A percentile compares a stretch with the other conserved stretches of the same genome.
phyloP scores from a whole-genome alignment of 2,797 vertebrate species.

The Pyrocephalus nanus region DNA sequence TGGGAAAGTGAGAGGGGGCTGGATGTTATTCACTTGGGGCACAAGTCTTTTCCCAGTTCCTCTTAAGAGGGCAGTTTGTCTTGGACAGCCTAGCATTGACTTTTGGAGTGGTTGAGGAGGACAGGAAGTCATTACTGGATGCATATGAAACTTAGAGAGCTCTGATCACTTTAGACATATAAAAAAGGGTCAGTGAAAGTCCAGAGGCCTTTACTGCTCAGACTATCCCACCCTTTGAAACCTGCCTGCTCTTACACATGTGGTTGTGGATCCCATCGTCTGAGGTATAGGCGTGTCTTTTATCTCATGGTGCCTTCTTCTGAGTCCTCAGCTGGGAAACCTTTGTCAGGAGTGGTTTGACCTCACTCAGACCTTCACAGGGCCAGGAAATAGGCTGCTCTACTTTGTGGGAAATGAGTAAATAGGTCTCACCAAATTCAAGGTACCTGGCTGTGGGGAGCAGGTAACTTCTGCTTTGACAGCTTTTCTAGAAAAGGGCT shows the following conservation, averaged over 20 bases:
- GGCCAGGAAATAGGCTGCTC: background rate
- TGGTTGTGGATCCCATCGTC: background rate
- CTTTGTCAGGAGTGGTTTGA: background rate
- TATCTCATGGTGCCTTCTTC: background rate
- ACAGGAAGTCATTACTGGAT: slow-evolving; percentile 17
- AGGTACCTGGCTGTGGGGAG: background rate
- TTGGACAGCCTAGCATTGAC: background rate
- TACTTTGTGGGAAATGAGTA: background rate
- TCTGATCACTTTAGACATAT: background rate
- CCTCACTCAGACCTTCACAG: background rate
- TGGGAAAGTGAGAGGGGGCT: slow-evolving; percentile 60
- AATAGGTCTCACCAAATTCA: background rate
- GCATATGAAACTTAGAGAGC: background rate
- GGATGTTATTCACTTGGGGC: slow-evolving; percentile 30
- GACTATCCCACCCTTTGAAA: background rate
- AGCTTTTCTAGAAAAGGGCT: background rate
- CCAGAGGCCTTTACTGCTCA: background rate
- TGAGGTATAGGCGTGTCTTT: background rate
- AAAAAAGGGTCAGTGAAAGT: background rate
- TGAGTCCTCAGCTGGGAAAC: background rate
- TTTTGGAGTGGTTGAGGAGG: background rate
- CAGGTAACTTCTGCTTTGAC: background rate
- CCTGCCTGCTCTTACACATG: background rate
- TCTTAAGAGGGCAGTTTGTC: slow-evolving; percentile 37
- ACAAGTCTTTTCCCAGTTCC: background rate